Evolutionary conservation across 1,140 invertebrate species (phyloP).

Genomic region (Drosophila erecta): DNA sequence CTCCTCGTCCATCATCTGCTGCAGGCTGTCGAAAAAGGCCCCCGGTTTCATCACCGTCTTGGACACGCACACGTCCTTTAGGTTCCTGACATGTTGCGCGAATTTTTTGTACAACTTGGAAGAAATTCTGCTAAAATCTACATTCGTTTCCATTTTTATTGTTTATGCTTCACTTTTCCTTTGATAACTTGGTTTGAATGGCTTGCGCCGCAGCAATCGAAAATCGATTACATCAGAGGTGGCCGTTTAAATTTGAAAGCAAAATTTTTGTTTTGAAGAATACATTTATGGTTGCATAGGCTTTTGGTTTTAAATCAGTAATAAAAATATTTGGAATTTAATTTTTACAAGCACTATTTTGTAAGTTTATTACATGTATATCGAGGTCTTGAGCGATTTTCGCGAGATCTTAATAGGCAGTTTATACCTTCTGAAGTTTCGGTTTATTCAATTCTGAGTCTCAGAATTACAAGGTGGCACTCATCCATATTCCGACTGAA

Average conservation of each 20-base stretch:
- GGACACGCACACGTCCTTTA: conserved; percentile 55
- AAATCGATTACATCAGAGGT: background rate
- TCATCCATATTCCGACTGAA: conserved; percentile 96
- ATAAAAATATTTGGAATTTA: too few relatives aligned
- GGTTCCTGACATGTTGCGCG: conserved; percentile 22
- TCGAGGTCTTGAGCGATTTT: too few relatives aligned
- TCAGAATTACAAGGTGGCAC: too few relatives aligned
- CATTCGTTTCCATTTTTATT: conserved; percentile 39
- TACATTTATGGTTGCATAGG: too few relatives aligned
- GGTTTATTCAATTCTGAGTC: too few relatives aligned
- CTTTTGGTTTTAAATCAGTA: too few relatives aligned
- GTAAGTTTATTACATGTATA: too few relatives aligned
- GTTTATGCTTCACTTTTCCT: background rate
- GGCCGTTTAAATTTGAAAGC: background rate
- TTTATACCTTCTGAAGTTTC: too few relatives aligned
- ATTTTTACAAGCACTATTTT: too few relatives aligned
- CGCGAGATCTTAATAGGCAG: too few relatives aligned
- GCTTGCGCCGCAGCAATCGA: conserved; percentile 2
- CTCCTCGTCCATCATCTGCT: conserved; percentile 45
- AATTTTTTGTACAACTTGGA: conserved; percentile 40
- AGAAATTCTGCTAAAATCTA: conserved; percentile 55
- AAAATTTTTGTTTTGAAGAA: too few relatives aligned
- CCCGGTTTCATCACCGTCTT: conserved; percentile 57
- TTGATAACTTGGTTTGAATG: conserved; percentile 26
- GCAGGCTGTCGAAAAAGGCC: conserved; percentile 46